These are phyloP conservation scores for Botrylloides violaceus DNA, from an alignment of 23 tunicate genomes.

Conservation along the genomic window DNA sequence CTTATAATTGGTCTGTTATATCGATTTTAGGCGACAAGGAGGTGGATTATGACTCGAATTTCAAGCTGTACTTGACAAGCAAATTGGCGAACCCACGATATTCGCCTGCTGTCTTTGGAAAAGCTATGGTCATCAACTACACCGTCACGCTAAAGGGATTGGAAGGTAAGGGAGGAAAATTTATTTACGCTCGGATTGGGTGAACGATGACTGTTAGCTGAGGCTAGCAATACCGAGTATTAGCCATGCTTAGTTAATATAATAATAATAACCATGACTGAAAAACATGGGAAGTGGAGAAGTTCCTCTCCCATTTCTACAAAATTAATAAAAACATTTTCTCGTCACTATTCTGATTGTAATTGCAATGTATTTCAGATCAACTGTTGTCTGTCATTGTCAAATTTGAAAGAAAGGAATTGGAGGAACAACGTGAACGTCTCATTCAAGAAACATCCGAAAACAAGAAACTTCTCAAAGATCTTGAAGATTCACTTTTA, in stretches of 20 bases:
- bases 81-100: conserved; percentile 92
- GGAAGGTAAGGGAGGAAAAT: conserved; percentile 86
- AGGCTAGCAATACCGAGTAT: too few species aligned
- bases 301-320: too few species aligned
- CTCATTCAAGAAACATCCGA: conserved; percentile 99
- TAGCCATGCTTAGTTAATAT: too few species aligned
- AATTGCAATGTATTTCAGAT: conserved; percentile 34
- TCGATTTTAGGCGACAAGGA: conserved; percentile 98
- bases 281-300: too few species aligned
- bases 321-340: neutral
- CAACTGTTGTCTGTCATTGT: conserved; percentile 97
- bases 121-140: conserved; percentile 99
- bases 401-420: conserved; percentile 96
- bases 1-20: too few species aligned
- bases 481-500: conserved; percentile 93
- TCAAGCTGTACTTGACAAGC: conserved; percentile 91
- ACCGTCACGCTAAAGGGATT: conserved; percentile 91
- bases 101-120: conserved; percentile 99
- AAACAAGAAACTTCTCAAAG: conserved; percentile 91
- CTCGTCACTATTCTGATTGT: neutral
- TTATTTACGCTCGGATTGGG: too few species aligned
- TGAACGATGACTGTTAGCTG: too few species aligned
- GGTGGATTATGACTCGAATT: conserved; percentile 97
- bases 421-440: conserved; percentile 97
- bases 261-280: too few species aligned